phyloP scores from a whole-genome alignment of 2,797 vertebrate species.

The Philypnodon macrostomus region DNA sequence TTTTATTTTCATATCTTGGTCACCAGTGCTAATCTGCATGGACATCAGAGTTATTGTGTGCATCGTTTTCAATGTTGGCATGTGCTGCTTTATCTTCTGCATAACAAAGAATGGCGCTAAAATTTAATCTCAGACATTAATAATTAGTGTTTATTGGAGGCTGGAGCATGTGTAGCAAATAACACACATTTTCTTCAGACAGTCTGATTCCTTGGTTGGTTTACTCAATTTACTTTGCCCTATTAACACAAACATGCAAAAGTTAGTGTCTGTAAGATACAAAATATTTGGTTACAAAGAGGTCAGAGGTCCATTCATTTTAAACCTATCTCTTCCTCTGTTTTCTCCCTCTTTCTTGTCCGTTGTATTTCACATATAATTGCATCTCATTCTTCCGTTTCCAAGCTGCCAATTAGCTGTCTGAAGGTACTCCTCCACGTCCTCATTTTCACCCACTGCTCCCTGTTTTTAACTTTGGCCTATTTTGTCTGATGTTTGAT shows the following conservation, averaged over 20 bases:
- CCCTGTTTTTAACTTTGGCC: conserved; percentile 34
- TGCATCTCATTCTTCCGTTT: conserved; percentile 99
- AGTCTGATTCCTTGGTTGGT: background rate
- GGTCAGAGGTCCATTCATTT: conserved; percentile 46
- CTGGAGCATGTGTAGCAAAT: background rate
- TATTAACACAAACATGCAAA: background rate
- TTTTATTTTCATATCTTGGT: background rate
- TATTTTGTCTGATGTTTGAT: conserved; percentile 23
- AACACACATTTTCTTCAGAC: conserved; percentile 1
- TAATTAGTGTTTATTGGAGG: too few species aligned
- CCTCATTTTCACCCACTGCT: conserved; percentile 43
- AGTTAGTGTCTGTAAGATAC: background rate
- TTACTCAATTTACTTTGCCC: too few species aligned
- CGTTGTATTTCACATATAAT: conserved; percentile 85
- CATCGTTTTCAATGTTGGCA: conserved; percentile 39
- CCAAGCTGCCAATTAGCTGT: conserved; percentile 99
- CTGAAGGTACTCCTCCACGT: conserved; percentile 89
- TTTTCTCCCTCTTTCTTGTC: conserved; percentile 49
- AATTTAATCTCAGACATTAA: background rate
- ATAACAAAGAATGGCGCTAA: conserved; percentile 12
- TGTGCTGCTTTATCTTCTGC: conserved; percentile 49
- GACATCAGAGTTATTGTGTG: conserved; percentile 32
- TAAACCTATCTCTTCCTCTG: conserved; percentile 63
- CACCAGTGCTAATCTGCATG: conserved; percentile 23
- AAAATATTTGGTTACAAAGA: background rate